Percentiles rank a stretch among this genome's conserved stretches.
phyloP scores from a whole-genome alignment of 2,113 vertebrate genomes.

The Genyomyrus donnyi region DNA sequence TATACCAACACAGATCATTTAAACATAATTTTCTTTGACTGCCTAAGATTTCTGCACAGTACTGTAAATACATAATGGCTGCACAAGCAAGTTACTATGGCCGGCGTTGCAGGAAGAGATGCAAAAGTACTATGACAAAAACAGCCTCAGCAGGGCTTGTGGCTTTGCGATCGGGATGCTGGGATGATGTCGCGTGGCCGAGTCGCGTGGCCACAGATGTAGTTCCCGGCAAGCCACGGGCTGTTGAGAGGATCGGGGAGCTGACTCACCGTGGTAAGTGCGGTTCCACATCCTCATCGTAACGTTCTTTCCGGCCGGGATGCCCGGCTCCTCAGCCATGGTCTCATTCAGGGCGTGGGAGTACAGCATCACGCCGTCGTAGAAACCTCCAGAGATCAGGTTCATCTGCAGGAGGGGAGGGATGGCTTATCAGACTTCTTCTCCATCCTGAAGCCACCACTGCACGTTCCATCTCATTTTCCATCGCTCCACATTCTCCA shows the following conservation, averaged over 20 bases:
- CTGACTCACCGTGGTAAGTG: conserved; percentile 72
- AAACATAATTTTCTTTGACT: neutral
- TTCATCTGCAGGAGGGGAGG: conserved; percentile 71
- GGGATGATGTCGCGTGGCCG: neutral
- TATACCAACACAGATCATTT: neutral
- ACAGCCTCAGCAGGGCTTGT: neutral
- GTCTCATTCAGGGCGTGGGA: conserved; percentile 80
- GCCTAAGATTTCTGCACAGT: neutral
- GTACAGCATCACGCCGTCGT: conserved; percentile 86
- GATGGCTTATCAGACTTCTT: neutral
- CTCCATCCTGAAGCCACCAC: neutral
- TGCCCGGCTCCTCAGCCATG: conserved; percentile 52
- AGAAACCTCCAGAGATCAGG: conserved; percentile 89
- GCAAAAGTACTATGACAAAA: neutral
- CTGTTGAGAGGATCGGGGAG: neutral
- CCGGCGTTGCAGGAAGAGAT: neutral
- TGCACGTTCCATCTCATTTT: neutral
- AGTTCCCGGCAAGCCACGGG: neutral
- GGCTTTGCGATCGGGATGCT: neutral
- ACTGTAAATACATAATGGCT: neutral
- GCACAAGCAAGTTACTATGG: neutral
- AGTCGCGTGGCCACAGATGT: neutral
- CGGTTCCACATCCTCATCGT: conserved; percentile 84
- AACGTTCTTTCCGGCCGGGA: conserved; percentile 65
- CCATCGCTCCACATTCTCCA: neutral